A percentile compares a stretch with the other conserved stretches of the same genome.
Evolutionary conservation across 2,797 vertebrate species (phyloP).

Genomic region (Apodemus agrarius): DNA sequence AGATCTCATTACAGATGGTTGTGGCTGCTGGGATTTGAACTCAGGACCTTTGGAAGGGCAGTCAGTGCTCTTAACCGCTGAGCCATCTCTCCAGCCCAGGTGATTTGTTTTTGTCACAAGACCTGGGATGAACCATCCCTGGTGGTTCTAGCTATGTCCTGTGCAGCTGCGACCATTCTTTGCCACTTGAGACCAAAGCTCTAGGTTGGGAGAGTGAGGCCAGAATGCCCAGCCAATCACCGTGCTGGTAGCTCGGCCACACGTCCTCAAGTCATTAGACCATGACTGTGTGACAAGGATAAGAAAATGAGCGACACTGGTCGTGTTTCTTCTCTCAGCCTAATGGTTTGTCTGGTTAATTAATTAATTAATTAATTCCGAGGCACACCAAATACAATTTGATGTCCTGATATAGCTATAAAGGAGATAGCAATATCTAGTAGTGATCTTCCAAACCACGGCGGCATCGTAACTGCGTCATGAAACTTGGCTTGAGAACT

Average conservation of each 20-base stretch:
- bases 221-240: not conserved
- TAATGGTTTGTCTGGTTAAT: conserved; percentile 50
- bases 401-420: not conserved
- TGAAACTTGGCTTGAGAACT: not conserved
- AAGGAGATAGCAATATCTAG: not conserved
- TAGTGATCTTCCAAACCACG: not conserved
- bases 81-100: too few species aligned
- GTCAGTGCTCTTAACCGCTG: too few species aligned
- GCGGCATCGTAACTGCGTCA: not conserved
- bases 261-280: not conserved
- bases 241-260: not conserved
- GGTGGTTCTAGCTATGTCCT: not conserved
- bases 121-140: not conserved
- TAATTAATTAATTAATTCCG: conserved; percentile 40
- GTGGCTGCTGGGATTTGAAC: too few species aligned
- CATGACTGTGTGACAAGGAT: not conserved
- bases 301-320: conserved; percentile 14
- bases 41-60: too few species aligned
- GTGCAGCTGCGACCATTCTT: not conserved
- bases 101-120: not conserved
- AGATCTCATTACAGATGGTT: too few species aligned
- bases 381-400: not conserved
- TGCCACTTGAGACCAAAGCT: not conserved
- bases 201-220: not conserved
- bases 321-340: conserved; percentile 7